Evolutionary conservation across 1,140 invertebrate genomes (phyloP), one percentile per base, ranked within the genome.

Genomic region (Metopolophium dirhodum): DNA sequence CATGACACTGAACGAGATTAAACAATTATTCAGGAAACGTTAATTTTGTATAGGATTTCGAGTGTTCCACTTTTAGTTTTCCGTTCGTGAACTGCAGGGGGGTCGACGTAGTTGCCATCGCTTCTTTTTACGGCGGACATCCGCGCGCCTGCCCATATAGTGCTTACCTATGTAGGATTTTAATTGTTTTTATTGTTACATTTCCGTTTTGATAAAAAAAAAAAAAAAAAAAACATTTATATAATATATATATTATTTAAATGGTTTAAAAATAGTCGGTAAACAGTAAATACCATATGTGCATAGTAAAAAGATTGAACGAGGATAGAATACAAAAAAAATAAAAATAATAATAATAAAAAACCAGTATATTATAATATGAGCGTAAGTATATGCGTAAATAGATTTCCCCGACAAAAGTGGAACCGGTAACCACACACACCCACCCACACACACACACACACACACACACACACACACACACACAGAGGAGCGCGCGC

Each of bases 341-440:
- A 88, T 7, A 45, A 23, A 54, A 57, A 89, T 11, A 54, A 77
- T 77, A 77, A 77, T 77, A 77, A 77, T 77, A 77, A 77, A 7
- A 18, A 77, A 77, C 30, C 30, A n/a, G 30, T 14, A 30, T n/a
- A 35, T 18, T n/a, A 35, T 18, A 11, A 30, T 68, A 20, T 77
- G 18, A n/a, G n/a, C n/a, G 30, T 77, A n/a, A 90, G n/a, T 54
- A 41, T 90, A 90, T 30, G 35, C 88, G 51, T 41, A 54, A 61
- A 91, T 86, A 47, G 30, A 89, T 37, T 54, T 37, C 47, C 87
- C 35, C 49, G 87, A 89, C 87, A 89, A 89, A 88, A 89, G 87
- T 89, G 23, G 54, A 61, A 47, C 90, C 90, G 61, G 61, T 90
- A 77, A 68, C 20, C 37, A 20, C 9, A 47, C 37, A 9, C n/a